Conservation (phyloP, 2,113 vertebrate species). For the Gila orcuttii region DNA sequence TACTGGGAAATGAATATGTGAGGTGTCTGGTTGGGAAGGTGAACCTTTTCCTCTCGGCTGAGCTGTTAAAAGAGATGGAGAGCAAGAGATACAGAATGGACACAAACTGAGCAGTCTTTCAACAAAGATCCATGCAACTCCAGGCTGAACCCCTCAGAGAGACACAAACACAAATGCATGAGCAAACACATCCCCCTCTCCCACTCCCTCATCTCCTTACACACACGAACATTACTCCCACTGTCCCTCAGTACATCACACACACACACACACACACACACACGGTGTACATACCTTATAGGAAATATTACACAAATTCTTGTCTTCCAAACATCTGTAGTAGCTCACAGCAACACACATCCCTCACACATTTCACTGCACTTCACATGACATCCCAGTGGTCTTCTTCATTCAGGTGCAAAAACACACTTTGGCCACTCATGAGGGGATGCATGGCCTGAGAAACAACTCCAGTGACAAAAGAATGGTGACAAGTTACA, state of each 20-base stretch:
- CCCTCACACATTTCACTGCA: constrained; percentile 27
- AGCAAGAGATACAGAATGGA: constrained; percentile 8
- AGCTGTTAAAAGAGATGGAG: background rate
- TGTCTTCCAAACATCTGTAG: constrained; percentile 27
- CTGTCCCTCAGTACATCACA: constrained; percentile 31
- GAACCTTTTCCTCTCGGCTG: background rate
- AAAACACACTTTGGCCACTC: constrained; percentile 34
- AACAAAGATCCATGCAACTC: background rate
- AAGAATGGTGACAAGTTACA: background rate
- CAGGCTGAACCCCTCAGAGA: constrained; percentile 20
- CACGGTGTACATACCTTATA: background rate
- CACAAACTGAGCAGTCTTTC: background rate
- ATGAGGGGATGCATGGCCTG: background rate
- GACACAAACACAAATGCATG: constrained; percentile 18
- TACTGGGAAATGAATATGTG: constrained; percentile 42
- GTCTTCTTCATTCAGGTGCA: constrained; percentile 3
- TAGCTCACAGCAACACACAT: constrained; percentile 28
- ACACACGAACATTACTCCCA: constrained; percentile 15
- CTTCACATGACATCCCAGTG: constrained; percentile 27
- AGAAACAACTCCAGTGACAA: background rate
- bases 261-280: constrained; percentile 37
- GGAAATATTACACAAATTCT: constrained; percentile 30
- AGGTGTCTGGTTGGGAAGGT: constrained; percentile 18
- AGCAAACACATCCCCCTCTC: constrained; percentile 42
- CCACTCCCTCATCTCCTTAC: constrained; percentile 10